Evolutionary conservation across 2,113 vertebrate species (phyloP), one percentile per base, ranked within the genome.

Genomic region (Henicopernis longicauda): DNA sequence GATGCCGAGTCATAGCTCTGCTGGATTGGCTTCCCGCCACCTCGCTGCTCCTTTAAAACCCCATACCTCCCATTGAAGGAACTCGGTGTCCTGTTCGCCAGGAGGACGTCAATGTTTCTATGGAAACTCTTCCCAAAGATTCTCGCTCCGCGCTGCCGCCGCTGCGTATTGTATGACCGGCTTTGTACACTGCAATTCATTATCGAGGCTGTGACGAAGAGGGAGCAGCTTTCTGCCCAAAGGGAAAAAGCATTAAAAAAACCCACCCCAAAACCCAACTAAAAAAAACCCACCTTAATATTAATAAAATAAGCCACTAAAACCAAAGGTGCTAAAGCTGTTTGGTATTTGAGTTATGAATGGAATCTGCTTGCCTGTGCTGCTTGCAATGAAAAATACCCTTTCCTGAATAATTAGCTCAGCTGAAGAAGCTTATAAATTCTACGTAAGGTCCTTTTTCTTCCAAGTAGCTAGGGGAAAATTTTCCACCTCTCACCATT

Each of bases 91-190:
- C 97, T 97, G 98, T 98, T 98, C 96, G 92, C 98, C 94, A 97
- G 98, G 97, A 97, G 98, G 98, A 99, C 98, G 99, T 99, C 98
- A 99, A 88, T 92, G 98, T 99, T 98, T 98, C 98, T 98, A 99
- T 99, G 98, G 98, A 98, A 99, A 99, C 99, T 95, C 98, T 98
- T 98, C 98, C 98, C 98, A 98, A 98, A 98, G 98, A 98, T 98
- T 98, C 94, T 97, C 90, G 89, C 97, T 95, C 82, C 13, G 83
- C 49, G 76, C 96, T 85, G 98, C 97, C 86, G 87, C 97, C 95
- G 97, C 97, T 98, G 97, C 96, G 94, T 97, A 97, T 98, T 98
- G 97, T 98, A 96, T 98, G 97, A 98, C 96, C 97, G 93, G 98
- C 98, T 98, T 98, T 98, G 97, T 98, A 96, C 97, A 96, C 98